phyloP scores from a whole-genome alignment of 37 sponge, comb jelly and placozoan species.

The Beroe ovata region DNA sequence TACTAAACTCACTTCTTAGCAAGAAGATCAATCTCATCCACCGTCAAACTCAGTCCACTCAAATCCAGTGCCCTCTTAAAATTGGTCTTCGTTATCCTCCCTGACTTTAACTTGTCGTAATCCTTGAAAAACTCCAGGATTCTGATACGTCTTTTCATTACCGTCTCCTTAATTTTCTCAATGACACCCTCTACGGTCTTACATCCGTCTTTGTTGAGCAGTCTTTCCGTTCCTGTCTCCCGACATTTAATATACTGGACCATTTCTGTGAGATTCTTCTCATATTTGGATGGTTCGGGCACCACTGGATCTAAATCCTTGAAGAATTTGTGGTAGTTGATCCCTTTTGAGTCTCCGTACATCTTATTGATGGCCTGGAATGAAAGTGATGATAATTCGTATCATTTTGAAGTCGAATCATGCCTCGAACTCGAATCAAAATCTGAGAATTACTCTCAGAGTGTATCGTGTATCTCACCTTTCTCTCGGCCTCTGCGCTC shows the following conservation, averaged over 20 bases:
- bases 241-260: constrained; percentile 39
- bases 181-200: constrained; percentile 69
- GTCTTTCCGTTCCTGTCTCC: constrained; percentile 29
- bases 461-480: background rate
- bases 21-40: constrained; percentile 72
- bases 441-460: too few relatives aligned
- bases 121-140: constrained; percentile 85
- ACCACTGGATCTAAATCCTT: constrained; percentile 73
- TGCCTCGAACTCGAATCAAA: too few relatives aligned
- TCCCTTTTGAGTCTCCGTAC: constrained; percentile 77
- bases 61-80: constrained; percentile 88
- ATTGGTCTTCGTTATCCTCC: constrained; percentile 72
- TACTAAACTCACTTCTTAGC: constrained; percentile 71
- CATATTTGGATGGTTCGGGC: constrained; percentile 35
- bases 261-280: constrained; percentile 70
- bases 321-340: constrained; percentile 81
- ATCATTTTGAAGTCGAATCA: too few relatives aligned
- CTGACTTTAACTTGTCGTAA: constrained; percentile 81
- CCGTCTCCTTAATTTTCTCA: constrained; percentile 72
- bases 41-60: constrained; percentile 76
- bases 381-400: too few relatives aligned
- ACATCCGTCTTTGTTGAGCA: constrained; percentile 49
- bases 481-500: constrained; percentile 45
- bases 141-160: constrained; percentile 71
- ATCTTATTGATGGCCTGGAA: constrained; percentile 68